Base-by-base conservation (phyloP, 2,888 invertebrate species). In the Habrosyne pyritoides region DNA sequence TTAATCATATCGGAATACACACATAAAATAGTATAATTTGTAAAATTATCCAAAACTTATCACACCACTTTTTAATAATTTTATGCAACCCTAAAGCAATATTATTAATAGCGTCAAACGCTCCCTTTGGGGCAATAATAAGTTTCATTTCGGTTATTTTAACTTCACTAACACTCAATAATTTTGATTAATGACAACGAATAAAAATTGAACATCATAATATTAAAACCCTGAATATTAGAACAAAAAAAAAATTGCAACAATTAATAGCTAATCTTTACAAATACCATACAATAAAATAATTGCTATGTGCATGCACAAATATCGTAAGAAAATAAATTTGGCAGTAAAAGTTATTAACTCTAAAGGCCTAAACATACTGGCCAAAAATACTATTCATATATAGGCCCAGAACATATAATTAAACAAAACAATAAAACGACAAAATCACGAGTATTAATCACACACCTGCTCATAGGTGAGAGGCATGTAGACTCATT, bases 41-140 rank as follows among this genome's bases (percentile, higher is more conserved):
- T 92, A 92, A 92, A 92, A 92, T 91, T 90, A 91, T 92, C 92
- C 89, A 92, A 92, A 92, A 92, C 90, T 88, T 92, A 92, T 92
- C 91, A 92, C 91, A 91, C 90, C 91, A 91, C 90, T 83, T 89
- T 89, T 89, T 84, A 82, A 86, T 84, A 84, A 80, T 86, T 89
- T 91, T 89, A 89, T 91, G 91, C 90, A 91, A 89, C 85, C 89
- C 90, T 91, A 87, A 92, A 91, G 91, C 91, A 87, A 86, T 87
- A 89, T 87, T 86, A 87, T 87, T 84, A 87, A 83, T 87, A 89
- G 91, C 92, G 92, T 92, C 84, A 91, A 85, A 91, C 92, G 91
- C 91, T 90, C 91, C 91, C 91, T 86, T 89, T 89, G 91, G 91
- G 91, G 90, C 91, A 87, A 86, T 84, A 84, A 84, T 87, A 87